Base-by-base conservation (phyloP, 2,888 invertebrate genomes). In the Phyllotreta cruciferae region DNA sequence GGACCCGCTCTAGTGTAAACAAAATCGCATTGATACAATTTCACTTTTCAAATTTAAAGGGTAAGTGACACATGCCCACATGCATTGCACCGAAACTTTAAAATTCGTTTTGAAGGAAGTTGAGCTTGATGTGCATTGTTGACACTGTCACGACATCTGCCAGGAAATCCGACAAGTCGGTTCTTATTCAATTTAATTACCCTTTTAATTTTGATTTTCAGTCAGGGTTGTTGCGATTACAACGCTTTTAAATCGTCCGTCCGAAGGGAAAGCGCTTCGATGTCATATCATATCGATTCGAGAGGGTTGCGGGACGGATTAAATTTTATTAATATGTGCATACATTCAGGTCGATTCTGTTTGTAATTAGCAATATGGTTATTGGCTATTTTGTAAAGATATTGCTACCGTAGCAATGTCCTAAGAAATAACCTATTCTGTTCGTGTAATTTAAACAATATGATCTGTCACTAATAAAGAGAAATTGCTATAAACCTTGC, bases 11-110 rank as follows among this genome's bases (percentile, higher is more conserved):
- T 79, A 74, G 75, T 79, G 81, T 80, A 79, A 80, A 79, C 75
- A 80, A 44, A 80, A 81, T 80, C 77, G 77, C 79, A 80, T 80
- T 80, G 79, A 80, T 80, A 78, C 76, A 77, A 74, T 79, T 80
- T 80, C 77, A 78, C 78, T 78, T 80, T 81, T 80, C 77, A 78
- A 79, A 78, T 77, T 77, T 73, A 64, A 60, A 70, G 73, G 75
- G 72, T 70, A 73, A 71, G 68, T 73, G 74, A 74, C 71, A 73
- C 73, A 71, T 73, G 71, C 62, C 66, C 68, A 69, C 70, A 67
- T 63, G 67, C 62, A 62, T 67, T 61, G 42, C 58, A 55, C 61
- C 71, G 74, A 75, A 74, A 77, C 75, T 78, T 79, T 72, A 70
- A 78, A 79, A 77, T 72, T 78, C 74, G 75, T 71, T 76, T 76